phyloP scores from a whole-genome alignment of 2,113 vertebrate species.

The Centropus bengalensis region DNA sequence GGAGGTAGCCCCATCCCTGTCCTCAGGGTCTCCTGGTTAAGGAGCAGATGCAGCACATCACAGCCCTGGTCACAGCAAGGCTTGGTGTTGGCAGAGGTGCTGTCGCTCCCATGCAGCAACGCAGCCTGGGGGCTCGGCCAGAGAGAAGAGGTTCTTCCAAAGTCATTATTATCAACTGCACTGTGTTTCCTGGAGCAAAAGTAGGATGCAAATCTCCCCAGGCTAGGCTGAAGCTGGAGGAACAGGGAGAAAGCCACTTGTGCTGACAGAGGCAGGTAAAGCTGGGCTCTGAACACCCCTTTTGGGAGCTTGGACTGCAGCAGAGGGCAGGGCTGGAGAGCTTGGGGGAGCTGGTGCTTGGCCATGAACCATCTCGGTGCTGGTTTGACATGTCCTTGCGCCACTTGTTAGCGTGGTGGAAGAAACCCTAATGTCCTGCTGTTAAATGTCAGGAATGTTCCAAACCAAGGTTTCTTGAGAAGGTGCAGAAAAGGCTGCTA shows the following conservation, averaged over 20 bases:
- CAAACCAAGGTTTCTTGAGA: background rate
- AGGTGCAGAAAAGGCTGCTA: background rate
- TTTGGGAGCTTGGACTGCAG: background rate
- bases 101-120: background rate
- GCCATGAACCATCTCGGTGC: background rate
- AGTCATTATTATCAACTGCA: accelerated
- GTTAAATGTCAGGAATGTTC: background rate
- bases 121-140: background rate
- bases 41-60: background rate
- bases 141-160: background rate
- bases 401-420: background rate
- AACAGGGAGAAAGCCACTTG: background rate
- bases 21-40: accelerated
- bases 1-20: background rate
- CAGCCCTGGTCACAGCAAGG: background rate
- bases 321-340: background rate
- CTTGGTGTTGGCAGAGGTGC: background rate
- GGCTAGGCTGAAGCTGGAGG: background rate
- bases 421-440: background rate
- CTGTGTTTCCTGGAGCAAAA: background rate
- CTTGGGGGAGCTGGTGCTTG: background rate
- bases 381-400: background rate
- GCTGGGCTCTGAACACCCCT: background rate
- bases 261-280: background rate
- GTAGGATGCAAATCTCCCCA: background rate